Percentiles rank a stretch among this genome's conserved stretches.
phyloP scores from a whole-genome alignment of 2,888 invertebrate species.

The Sesia bembeciformis region DNA sequence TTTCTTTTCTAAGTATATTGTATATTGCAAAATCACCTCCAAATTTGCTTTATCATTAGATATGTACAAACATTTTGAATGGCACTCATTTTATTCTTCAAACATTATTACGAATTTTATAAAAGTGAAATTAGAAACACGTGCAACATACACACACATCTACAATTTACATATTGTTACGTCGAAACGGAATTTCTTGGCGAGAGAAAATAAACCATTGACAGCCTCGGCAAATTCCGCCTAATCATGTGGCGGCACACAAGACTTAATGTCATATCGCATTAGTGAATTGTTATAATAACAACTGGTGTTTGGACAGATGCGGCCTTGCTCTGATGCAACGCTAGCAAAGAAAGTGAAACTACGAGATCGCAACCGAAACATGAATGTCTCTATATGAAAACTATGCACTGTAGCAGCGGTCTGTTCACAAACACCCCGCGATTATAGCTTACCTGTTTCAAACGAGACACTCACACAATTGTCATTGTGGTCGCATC shows the following conservation, averaged over 20 bases:
- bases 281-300: constrained; percentile 40
- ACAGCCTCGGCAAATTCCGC: constrained; percentile 27
- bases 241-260: constrained; percentile 22
- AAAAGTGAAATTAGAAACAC: constrained; percentile 30
- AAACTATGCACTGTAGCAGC: constrained; percentile 32
- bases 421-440: constrained; percentile 31
- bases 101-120: constrained; percentile 3
- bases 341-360: constrained; percentile 51
- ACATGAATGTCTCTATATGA: constrained; percentile 29
- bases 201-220: constrained; percentile 41
- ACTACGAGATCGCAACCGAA: constrained; percentile 40
- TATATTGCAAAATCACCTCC: no score
- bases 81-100: constrained; percentile 1
- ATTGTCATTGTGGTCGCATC: background rate
- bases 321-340: constrained; percentile 44
- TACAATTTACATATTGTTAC: constrained; percentile 38
- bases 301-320: constrained; percentile 18
- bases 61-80: no score
- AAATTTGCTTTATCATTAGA: no score
- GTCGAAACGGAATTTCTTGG: constrained; percentile 15
- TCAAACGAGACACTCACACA: background rate
- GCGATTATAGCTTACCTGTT: background rate
- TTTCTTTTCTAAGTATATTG: no score
- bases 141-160: constrained; percentile 18
- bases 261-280: constrained; percentile 29